Percentiles rank a stretch among this genome's conserved stretches.
Conservation (phyloP, 2,113 vertebrate species). For the Xiphias gladius region DNA sequence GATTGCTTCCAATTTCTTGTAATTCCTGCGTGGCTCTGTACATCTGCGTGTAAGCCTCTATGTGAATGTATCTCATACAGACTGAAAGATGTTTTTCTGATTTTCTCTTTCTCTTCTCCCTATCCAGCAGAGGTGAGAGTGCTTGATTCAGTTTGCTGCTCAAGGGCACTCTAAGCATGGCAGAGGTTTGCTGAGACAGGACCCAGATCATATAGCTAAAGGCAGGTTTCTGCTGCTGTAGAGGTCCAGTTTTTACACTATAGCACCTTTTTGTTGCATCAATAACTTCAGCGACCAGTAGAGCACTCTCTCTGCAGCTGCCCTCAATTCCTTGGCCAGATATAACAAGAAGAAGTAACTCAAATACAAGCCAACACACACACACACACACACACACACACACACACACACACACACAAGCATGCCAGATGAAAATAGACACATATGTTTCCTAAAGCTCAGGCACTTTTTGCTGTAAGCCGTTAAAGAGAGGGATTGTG, state of each 20-base stretch:
- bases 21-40: background rate
- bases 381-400: slow-evolving; percentile 2
- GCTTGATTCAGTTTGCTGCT: background rate
- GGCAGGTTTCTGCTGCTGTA: background rate
- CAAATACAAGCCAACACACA: slow-evolving; percentile 13
- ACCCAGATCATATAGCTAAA: slow-evolving; percentile 3
- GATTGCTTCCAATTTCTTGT: background rate
- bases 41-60: background rate
- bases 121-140: too few relatives aligned
- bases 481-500: slow-evolving; percentile 69
- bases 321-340: slow-evolving; percentile 28
- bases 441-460: slow-evolving; percentile 70
- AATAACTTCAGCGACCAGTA: slow-evolving; percentile 8
- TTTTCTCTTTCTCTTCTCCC: background rate
- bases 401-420: background rate
- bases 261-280: slow-evolving; percentile 3
- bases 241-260: background rate
- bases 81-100: background rate
- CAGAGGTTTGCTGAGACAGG: slow-evolving; percentile 7
- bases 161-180: slow-evolving; percentile 8
- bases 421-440: slow-evolving; percentile 59
- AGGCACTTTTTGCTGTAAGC: slow-evolving; percentile 66
- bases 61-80: background rate
- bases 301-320: slow-evolving; percentile 37
- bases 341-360: slow-evolving; percentile 28